Conservation (phyloP, 2,888 invertebrate species). For the Blastobasis adustella region DNA sequence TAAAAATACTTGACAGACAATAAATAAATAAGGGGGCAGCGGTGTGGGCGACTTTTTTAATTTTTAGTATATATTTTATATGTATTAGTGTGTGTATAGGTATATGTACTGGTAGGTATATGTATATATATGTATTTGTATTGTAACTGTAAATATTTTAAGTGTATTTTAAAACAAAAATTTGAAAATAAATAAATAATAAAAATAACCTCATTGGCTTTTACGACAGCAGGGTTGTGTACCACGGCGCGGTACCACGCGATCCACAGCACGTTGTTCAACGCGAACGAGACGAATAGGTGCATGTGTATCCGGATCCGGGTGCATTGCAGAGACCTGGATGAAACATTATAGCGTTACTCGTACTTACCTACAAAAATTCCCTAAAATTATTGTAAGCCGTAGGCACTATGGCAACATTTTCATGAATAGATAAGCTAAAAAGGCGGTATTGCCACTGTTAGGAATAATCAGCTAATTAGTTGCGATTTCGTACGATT, state of each 20-base stretch:
- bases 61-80: too few relatives aligned
- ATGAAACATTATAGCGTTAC: too few relatives aligned
- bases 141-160: too few relatives aligned
- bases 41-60: too few relatives aligned
- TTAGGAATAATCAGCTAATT: too few relatives aligned
- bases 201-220: constrained; percentile 74
- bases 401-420: background rate
- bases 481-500: too few relatives aligned
- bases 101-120: background rate
- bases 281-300: constrained; percentile 82
- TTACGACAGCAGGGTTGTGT: constrained; percentile 69
- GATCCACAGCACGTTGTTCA: constrained; percentile 85
- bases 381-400: background rate
- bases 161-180: too few relatives aligned
- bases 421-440: too few relatives aligned
- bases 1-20: background rate
- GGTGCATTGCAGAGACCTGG: constrained; percentile 80
- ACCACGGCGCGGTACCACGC: constrained; percentile 82
- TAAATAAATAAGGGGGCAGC: background rate
- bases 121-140: background rate
- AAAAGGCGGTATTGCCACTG: too few relatives aligned
- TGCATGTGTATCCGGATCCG: constrained; percentile 86
- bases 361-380: background rate
- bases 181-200: background rate
- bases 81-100: too few relatives aligned